phyloP scores from a whole-genome alignment of 2,888 invertebrate genomes.

The Lacanobia oleracea region DNA sequence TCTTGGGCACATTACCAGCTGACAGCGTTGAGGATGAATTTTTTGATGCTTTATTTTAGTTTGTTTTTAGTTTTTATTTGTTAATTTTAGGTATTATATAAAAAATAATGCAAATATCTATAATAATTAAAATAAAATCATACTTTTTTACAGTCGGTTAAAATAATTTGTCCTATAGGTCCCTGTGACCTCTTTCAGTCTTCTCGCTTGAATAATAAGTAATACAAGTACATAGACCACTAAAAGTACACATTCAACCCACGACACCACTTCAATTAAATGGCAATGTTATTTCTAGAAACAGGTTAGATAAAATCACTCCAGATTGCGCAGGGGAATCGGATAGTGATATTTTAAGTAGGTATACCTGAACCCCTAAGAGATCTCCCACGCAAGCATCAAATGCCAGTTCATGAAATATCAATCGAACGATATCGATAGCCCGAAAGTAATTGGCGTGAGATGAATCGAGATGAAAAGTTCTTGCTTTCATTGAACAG shows the following conservation, averaged over 20 bases:
- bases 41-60: too few species aligned
- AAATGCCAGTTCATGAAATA: slow-evolving; percentile 44
- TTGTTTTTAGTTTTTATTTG: too few species aligned
- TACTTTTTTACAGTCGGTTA: too few species aligned
- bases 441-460: background rate
- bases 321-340: slow-evolving; percentile 14
- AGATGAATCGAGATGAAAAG: slow-evolving; percentile 16
- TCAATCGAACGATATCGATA: slow-evolving; percentile 25
- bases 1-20: too few species aligned
- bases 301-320: slow-evolving; percentile 34
- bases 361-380: slow-evolving; percentile 14
- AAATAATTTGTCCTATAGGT: too few species aligned
- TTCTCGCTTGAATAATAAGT: too few species aligned
- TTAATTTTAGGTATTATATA: too few species aligned
- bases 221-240: background rate
- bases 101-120: too few species aligned
- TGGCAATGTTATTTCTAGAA: slow-evolving; percentile 12
- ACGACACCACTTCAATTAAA: slow-evolving; percentile 25
- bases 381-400: slow-evolving; percentile 39
- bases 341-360: slow-evolving; percentile 21
- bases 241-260: slow-evolving; percentile 1
- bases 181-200: too few species aligned
- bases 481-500: slow-evolving; percentile 9
- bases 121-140: too few species aligned
- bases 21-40: too few species aligned